Evolutionary conservation across 1,140 invertebrate species (phyloP).

Genomic region (Vanessa tameamea): DNA sequence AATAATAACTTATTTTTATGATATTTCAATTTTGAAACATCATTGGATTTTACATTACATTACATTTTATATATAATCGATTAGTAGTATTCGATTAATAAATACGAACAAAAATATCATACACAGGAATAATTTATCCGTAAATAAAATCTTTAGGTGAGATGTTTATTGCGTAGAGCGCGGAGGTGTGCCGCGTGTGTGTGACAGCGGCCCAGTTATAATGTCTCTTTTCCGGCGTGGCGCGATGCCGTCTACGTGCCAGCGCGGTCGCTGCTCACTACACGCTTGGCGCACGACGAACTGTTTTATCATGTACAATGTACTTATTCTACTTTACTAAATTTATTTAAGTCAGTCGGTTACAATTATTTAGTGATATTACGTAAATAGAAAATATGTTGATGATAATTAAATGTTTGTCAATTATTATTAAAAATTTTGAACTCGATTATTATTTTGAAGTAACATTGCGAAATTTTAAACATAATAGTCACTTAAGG

Average conservation of each 20-base stretch:
- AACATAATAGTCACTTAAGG: no score
- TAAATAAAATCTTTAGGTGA: conserved; percentile 33
- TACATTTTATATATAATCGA: not conserved
- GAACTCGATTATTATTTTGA: no score
- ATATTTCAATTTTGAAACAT: not conserved
- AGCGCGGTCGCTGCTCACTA: conserved; percentile 44
- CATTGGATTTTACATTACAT: not conserved
- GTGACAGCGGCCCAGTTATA: conserved; percentile 46
- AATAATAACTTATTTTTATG: not conserved
- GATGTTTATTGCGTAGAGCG: conserved; percentile 37
- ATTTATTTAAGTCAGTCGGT: no score
- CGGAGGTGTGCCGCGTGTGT: conserved; percentile 38
- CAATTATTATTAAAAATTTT: no score
- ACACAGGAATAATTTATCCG: conserved; percentile 27
- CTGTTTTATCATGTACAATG: not conserved
- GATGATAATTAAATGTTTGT: no score
- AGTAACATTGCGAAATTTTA: no score
- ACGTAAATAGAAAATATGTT: no score
- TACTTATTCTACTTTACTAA: no score
- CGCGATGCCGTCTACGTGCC: conserved; percentile 54
- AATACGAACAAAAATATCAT: not conserved
- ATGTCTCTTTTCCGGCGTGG: conserved; percentile 44
- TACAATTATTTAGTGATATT: no score
- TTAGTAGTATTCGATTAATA: not conserved
- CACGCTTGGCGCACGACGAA: conserved; percentile 25